phyloP scores from a whole-genome alignment of 2,888 invertebrate species.

The Calephelis perditalis region DNA sequence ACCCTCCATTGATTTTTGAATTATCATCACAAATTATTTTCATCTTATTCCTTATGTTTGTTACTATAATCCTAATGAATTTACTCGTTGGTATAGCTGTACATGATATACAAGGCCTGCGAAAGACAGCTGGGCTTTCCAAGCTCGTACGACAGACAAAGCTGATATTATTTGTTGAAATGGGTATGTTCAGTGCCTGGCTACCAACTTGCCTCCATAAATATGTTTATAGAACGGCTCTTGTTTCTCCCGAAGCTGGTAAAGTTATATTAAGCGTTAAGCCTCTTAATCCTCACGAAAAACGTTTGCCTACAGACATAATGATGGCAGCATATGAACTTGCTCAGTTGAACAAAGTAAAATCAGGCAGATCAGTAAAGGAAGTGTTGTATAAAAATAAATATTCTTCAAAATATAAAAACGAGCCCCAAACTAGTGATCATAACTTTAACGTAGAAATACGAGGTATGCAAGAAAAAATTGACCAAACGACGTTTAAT shows the following conservation, averaged over 20 bases:
- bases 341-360: conserved; percentile 84
- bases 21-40: conserved; percentile 89
- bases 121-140: conserved; percentile 90
- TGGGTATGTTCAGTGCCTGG: conserved; percentile 88
- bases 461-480: conserved; percentile 81
- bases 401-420: conserved; percentile 80
- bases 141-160: conserved; percentile 91
- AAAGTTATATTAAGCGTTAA: conserved; percentile 89
- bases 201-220: conserved; percentile 85
- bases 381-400: conserved; percentile 78
- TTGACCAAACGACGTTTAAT: conserved; percentile 84
- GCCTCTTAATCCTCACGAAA: conserved; percentile 89
- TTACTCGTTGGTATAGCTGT: conserved; percentile 91
- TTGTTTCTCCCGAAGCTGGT: conserved; percentile 89
- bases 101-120: conserved; percentile 90
- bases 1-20: conserved; percentile 85
- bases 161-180: conserved; percentile 88
- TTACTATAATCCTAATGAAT: conserved; percentile 92
- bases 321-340: conserved; percentile 88
- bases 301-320: conserved; percentile 86
- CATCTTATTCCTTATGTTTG: conserved; percentile 88
- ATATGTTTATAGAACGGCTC: conserved; percentile 86
- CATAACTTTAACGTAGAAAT: conserved; percentile 77
- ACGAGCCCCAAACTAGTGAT: conserved; percentile 62
- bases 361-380: conserved; percentile 81